Conservation (phyloP, 2,888 invertebrate species). For the Habrosyne pyritoides region DNA sequence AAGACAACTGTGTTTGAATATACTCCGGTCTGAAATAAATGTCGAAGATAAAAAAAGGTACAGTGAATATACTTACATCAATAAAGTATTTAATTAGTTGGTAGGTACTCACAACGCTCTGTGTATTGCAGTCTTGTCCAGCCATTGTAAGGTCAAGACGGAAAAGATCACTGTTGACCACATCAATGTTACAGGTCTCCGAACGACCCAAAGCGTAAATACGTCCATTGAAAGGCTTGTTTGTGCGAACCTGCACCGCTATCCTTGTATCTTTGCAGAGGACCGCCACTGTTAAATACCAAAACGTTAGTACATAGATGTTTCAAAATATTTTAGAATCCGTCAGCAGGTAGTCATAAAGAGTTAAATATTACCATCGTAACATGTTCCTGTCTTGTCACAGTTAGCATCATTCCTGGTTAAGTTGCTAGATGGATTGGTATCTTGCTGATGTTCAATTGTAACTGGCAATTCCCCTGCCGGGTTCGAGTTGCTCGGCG, state of each 20-base stretch:
- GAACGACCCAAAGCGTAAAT: conserved; percentile 97
- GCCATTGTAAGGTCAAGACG: conserved; percentile 95
- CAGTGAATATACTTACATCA: neutral
- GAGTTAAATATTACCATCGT: conserved; percentile 88
- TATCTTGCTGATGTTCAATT: conserved; percentile 90
- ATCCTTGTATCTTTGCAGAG: conserved; percentile 97
- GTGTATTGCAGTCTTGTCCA: conserved; percentile 97
- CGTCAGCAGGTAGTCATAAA: conserved; percentile 5
- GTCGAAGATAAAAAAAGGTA: neutral
- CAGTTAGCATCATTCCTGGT: conserved; percentile 93
- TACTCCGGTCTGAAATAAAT: conserved; percentile 90
- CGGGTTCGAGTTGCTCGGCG: conserved; percentile 64
- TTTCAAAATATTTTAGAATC: conserved; percentile 10
- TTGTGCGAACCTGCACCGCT: conserved; percentile 95
- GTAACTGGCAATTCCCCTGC: conserved; percentile 87
- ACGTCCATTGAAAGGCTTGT: conserved; percentile 96
- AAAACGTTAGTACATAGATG: neutral
- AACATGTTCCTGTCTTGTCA: conserved; percentile 97
- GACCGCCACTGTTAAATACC: conserved; percentile 88
- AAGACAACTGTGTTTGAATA: conserved; percentile 97
- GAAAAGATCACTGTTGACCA: conserved; percentile 96
- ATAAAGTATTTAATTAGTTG: neutral
- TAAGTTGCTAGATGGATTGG: conserved; percentile 86
- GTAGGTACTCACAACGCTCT: conserved; percentile 91
- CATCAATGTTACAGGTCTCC: conserved; percentile 97